These are phyloP conservation scores for Meandrina meandrites DNA, from an alignment of 92 coral and sea anemone genomes.

Conservation along the genomic window DNA sequence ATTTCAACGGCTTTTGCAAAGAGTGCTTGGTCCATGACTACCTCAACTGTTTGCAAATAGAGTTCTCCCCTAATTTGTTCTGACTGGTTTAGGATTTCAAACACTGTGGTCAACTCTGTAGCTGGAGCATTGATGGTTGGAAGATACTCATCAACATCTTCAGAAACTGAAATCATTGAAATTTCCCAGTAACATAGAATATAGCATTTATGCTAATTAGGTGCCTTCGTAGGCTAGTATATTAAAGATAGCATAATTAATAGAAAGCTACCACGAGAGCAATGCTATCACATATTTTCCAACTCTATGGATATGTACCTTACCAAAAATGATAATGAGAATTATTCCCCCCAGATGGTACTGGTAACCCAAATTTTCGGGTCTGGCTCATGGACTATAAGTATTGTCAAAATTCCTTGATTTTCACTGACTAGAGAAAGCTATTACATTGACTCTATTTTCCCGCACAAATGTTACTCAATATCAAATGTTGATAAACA, in stretches of 20 bases:
- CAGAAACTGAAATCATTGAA: conserved; percentile 7
- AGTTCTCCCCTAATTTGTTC: conserved; percentile 35
- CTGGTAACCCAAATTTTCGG: conserved; percentile 31
- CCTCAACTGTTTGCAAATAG: conserved; percentile 33
- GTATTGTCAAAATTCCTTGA: too few species aligned
- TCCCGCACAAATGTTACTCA: too few species aligned
- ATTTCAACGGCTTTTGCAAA: conserved; percentile 73
- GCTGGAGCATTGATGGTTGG: conserved; percentile 42
- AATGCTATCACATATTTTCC: too few species aligned
- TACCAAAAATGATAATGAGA: too few species aligned
- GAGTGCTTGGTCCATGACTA: conserved; percentile 73
- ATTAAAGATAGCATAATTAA: too few species aligned
- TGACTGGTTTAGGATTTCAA: conserved; percentile 42
- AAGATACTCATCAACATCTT: conserved; percentile 47
- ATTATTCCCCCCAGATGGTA: conserved; percentile 36
- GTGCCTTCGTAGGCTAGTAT: too few species aligned
- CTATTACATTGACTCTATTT: too few species aligned
- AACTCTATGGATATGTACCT: too few species aligned
- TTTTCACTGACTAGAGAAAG: too few species aligned
- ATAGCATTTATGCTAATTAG: conserved; percentile 24
- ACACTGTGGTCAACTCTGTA: conserved; percentile 47
- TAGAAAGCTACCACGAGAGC: too few species aligned
- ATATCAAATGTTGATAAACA: too few species aligned
- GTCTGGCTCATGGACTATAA: conserved; percentile 54
- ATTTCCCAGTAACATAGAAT: conserved; percentile 19